phyloP scores from a whole-genome alignment of 30 jellyfish, hydroid and myxozoan species.

The Hydra vulgaris region DNA sequence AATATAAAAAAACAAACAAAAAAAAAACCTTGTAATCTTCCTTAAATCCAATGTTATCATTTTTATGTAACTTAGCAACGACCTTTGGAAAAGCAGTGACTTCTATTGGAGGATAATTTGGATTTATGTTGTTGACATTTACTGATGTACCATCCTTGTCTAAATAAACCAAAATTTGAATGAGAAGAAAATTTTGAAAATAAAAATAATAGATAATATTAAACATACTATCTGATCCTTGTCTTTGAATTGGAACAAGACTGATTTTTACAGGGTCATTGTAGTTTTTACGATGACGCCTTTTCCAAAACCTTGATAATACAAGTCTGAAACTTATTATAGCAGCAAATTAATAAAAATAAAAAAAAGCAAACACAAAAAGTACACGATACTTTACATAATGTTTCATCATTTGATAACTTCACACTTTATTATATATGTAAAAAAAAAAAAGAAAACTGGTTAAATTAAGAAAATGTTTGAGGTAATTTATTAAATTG shows the following conservation, averaged over 20 bases:
- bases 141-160: conserved; percentile 36
- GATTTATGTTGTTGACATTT: conserved; percentile 64
- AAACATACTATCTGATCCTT: not conserved
- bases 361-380: not conserved
- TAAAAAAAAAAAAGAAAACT: too few relatives aligned
- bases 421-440: too few relatives aligned
- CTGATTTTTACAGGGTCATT: conserved; percentile 17
- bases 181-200: not conserved
- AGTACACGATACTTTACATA: too few relatives aligned
- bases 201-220: not conserved
- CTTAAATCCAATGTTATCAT: conserved; percentile 64
- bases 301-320: not conserved
- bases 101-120: conserved; percentile 74
- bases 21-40: conserved; percentile 29
- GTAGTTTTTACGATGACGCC: conserved; percentile 2
- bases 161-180: not conserved
- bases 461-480: too few relatives aligned
- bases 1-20: not conserved
- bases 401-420: too few relatives aligned
- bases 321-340: too few relatives aligned
- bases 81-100: conserved; percentile 38
- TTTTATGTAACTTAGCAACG: conserved; percentile 64
- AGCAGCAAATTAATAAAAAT: too few relatives aligned
- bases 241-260: conserved; percentile 1
- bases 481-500: too few relatives aligned